Base-by-base conservation (phyloP, 1,140 invertebrate species). In the Ips typographus region DNA sequence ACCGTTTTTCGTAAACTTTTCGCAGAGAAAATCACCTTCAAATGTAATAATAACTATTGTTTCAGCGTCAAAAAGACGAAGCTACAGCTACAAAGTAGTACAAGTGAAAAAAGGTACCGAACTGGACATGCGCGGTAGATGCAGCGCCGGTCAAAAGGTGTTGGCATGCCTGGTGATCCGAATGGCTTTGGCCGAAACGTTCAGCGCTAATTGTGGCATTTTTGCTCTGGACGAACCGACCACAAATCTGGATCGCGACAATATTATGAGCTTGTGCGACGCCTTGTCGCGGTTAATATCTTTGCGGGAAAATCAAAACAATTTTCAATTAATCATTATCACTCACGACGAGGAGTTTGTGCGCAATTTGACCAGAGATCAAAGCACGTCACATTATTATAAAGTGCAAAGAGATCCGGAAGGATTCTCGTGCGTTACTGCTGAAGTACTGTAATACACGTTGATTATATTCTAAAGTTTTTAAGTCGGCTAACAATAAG, bases 201-300 rank as follows among this genome's bases (percentile, higher is more conserved):
- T 99, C 76, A 90, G 88, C 71, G 83, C 85, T 36, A 91, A 95
- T 75, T 99, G 97, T 83, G 95, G 95, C 8, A 91, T 99, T 64
- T 82, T 99, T 37, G 94, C 98, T 0, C 80, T 99, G 8, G 98
- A 99, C 82, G 98, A 99, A 83, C 98, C 98, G 0, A 99, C 98
- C 0, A 99, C 98, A 3, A 99, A 99, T 85, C 83, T 99, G 71
- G 98, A 99, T 82, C 82, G 88, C 61, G 88, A 90, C 58, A 99
- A 99, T 83, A 92, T 98, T 59, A 86, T 87, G 56, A 94, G 93
- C 77, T 84, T 99, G 52, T 94, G 95, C 67, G 82, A 87, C 56
- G 91, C 95, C 38, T 84, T 99, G 0, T 87, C 90, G 36, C 88
- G 90, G 67, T 87, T 92, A 71, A 86, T 92, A 1, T 83, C 86